Evolutionary conservation across 2,797 vertebrate species (phyloP).

Genomic region (Etheostoma perlongum): DNA sequence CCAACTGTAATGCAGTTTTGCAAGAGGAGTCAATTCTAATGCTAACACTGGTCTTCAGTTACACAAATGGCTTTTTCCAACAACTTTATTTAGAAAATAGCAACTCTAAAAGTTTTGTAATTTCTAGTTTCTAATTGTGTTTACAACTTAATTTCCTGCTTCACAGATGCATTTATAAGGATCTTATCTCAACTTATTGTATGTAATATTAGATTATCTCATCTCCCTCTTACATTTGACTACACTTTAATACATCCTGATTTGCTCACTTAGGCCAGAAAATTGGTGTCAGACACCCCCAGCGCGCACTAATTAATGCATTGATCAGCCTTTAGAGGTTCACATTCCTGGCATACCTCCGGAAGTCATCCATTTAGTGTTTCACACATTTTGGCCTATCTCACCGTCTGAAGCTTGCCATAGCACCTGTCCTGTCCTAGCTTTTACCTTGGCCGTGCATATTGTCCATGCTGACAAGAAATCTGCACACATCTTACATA

Average conservation of each 20-base stretch:
- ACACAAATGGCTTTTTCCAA: background rate
- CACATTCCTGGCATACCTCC: constrained; percentile 83
- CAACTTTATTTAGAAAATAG: background rate
- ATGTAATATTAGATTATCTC: background rate
- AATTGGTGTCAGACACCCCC: constrained; percentile 56
- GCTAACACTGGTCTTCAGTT: constrained; percentile 24
- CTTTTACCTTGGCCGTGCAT: constrained; percentile 24
- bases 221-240: background rate
- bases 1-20: constrained; percentile 32
- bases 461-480: constrained; percentile 36
- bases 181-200: constrained; percentile 1
- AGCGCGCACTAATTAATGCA: constrained; percentile 74
- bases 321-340: constrained; percentile 77
- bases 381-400: constrained; percentile 74
- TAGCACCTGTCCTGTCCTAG: constrained; percentile 57
- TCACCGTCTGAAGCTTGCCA: constrained; percentile 69
- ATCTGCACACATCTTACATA: constrained; percentile 25
- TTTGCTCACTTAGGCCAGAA: constrained; percentile 42
- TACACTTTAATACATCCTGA: constrained; percentile 5
- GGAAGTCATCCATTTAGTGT: constrained; percentile 79
- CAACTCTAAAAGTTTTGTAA: background rate
- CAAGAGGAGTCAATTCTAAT: constrained; percentile 9
- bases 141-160: constrained; percentile 2
- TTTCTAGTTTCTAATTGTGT: background rate
- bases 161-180: background rate